These are phyloP conservation scores for Latheticus oryzae DNA, from an alignment of 2,888 invertebrate genomes.

Conservation along the genomic window DNA sequence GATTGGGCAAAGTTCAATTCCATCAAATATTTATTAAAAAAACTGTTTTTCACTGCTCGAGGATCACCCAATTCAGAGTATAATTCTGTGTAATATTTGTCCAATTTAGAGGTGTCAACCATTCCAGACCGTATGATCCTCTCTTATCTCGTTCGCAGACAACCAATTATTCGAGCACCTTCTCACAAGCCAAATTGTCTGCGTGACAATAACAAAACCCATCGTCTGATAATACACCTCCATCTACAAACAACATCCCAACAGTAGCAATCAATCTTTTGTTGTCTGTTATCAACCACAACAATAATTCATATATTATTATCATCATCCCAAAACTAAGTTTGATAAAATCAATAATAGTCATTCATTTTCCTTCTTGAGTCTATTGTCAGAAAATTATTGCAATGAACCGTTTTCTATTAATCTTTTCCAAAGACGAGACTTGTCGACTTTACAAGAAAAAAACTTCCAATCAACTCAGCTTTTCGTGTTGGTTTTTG, in stretches of 20 bases:
- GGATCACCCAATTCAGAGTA: no score
- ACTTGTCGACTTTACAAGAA: constrained; percentile 11
- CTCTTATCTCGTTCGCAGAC: no score
- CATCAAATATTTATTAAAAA: no score
- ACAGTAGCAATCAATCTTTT: constrained; percentile 9
- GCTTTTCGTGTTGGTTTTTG: constrained; percentile 17
- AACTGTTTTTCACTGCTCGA: no score
- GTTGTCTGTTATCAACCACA: not conserved
- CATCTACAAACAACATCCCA: constrained; percentile 2
- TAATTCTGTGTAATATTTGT: no score
- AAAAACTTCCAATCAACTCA: constrained; percentile 15
- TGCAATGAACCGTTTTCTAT: constrained; percentile 18
- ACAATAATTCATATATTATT: no score
- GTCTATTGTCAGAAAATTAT: constrained; percentile 18
- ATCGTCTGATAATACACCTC: constrained; percentile 3
- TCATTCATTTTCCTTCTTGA: constrained; percentile 2
- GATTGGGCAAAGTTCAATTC: no score
- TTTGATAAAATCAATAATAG: not conserved
- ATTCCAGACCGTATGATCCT: no score
- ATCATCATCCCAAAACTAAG: not conserved
- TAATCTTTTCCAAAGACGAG: constrained; percentile 13
- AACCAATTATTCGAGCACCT: no score
- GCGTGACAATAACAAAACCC: no score
- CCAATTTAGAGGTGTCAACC: no score
- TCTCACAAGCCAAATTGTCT: no score